Conservation (phyloP, 1,140 invertebrate genomes). For the Drosophila aff. region DNA sequence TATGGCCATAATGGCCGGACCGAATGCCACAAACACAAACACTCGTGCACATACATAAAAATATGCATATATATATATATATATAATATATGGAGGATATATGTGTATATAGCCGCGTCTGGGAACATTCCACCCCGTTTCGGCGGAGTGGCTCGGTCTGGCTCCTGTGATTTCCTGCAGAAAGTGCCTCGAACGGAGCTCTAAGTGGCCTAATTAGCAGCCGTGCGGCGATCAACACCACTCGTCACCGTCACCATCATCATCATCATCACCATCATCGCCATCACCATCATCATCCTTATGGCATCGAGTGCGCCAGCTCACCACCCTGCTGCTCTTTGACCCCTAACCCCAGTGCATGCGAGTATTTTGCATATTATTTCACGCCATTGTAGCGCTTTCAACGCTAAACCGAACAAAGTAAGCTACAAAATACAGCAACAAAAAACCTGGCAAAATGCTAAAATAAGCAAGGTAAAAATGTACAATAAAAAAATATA, state of each 20-base stretch:
- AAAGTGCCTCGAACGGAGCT: conserved; percentile 63
- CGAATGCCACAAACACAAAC: conserved; percentile 8
- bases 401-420: conserved; percentile 59
- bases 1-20: conserved; percentile 65
- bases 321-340: conserved; percentile 9
- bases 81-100: neutral
- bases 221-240: conserved; percentile 81
- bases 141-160: conserved; percentile 25
- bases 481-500: neutral
- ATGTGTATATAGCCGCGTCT: neutral
- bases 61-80: neutral
- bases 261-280: conserved; percentile 1
- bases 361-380: conserved; percentile 81
- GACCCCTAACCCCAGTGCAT: conserved; percentile 19
- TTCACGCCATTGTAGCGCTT: conserved; percentile 81
- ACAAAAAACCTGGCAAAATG: conserved; percentile 21
- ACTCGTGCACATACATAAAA: neutral
- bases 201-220: conserved; percentile 82
- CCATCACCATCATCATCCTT: conserved; percentile 5
- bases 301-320: conserved; percentile 49
- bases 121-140: conserved; percentile 55
- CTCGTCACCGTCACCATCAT: conserved; percentile 53
- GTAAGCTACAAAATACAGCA: conserved; percentile 22
- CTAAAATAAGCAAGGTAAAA: conserved; percentile 12
- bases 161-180: conserved; percentile 71